Evolutionary conservation across 2,113 vertebrate genomes (phyloP).

Genomic region (Paramisgurnus dabryanus): DNA sequence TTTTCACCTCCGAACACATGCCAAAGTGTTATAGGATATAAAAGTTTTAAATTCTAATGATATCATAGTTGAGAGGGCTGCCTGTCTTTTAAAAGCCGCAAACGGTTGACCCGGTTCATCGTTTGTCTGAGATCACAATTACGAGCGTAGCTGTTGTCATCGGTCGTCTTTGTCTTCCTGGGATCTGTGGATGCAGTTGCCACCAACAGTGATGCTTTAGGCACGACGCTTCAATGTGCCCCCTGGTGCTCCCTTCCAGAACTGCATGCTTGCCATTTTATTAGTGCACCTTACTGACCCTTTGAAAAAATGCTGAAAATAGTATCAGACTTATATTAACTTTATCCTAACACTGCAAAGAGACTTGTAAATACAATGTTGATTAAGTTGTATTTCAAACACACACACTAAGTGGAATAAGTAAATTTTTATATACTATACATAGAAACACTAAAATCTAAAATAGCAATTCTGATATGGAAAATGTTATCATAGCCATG

Average conservation of each 20-base stretch:
- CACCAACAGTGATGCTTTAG: not conserved
- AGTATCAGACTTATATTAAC: too few species aligned
- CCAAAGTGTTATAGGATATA: not conserved
- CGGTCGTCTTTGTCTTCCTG: not conserved
- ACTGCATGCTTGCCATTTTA: constrained; percentile 9
- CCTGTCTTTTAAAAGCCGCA: not conserved
- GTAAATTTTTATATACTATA: too few species aligned
- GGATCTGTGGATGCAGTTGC: not conserved
- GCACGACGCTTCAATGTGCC: constrained; percentile 26
- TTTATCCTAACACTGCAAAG: too few species aligned
- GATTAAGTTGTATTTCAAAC: too few species aligned
- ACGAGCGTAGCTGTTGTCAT: not conserved
- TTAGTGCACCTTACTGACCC: too few species aligned
- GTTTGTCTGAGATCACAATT: not conserved
- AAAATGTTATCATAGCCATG: too few species aligned
- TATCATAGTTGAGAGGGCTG: not conserved
- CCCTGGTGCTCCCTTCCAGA: constrained; percentile 44
- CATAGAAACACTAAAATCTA: too few species aligned
- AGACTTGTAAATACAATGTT: too few species aligned
- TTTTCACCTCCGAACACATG: not conserved
- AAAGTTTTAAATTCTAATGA: not conserved
- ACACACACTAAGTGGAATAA: too few species aligned
- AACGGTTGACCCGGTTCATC: not conserved
- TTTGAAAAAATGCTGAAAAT: too few species aligned
- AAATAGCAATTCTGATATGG: too few species aligned